These are phyloP conservation scores for Ypsolopha scabrella DNA, from an alignment of 2,888 invertebrate species.

Conservation along the genomic window DNA sequence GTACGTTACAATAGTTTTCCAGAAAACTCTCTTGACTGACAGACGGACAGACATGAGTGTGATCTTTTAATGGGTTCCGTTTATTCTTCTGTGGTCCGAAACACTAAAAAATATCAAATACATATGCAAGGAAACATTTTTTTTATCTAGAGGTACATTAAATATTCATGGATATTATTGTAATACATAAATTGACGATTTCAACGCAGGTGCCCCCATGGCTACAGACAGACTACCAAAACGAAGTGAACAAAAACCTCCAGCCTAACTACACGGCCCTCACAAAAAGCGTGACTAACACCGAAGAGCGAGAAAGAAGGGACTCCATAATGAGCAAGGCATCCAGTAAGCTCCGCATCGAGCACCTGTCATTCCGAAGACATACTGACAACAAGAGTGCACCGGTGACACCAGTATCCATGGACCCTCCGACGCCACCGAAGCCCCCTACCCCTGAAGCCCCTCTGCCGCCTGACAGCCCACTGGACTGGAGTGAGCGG, in stretches of 20 bases:
- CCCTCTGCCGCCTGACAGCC: conserved; percentile 50
- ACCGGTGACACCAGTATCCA: conserved; percentile 35
- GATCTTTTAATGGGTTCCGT: too few species aligned
- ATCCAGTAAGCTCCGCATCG: conserved; percentile 55
- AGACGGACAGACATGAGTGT: too few species aligned
- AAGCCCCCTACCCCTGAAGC: conserved; percentile 28
- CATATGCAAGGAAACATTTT: too few species aligned
- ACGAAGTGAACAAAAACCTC: conserved; percentile 61
- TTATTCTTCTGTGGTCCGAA: too few species aligned
- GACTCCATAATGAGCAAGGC: conserved; percentile 61
- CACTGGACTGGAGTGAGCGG: conserved; percentile 78
- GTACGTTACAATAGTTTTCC: too few species aligned
- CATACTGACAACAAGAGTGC: conserved; percentile 40
- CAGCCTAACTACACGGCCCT: conserved; percentile 58
- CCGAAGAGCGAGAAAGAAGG: conserved; percentile 47
- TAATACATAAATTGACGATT: too few species aligned
- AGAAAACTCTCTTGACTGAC: too few species aligned
- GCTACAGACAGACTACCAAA: conserved; percentile 75
- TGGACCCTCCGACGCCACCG: conserved; percentile 27
- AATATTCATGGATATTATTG: too few species aligned
- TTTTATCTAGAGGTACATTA: too few species aligned
- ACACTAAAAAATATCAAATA: too few species aligned
- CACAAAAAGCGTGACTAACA: conserved; percentile 44
- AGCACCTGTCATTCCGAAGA: conserved; percentile 50
- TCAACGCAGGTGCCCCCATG: conserved; percentile 76